phyloP scores from a whole-genome alignment of 2,797 vertebrate genomes.

The Crax fasciolata region DNA sequence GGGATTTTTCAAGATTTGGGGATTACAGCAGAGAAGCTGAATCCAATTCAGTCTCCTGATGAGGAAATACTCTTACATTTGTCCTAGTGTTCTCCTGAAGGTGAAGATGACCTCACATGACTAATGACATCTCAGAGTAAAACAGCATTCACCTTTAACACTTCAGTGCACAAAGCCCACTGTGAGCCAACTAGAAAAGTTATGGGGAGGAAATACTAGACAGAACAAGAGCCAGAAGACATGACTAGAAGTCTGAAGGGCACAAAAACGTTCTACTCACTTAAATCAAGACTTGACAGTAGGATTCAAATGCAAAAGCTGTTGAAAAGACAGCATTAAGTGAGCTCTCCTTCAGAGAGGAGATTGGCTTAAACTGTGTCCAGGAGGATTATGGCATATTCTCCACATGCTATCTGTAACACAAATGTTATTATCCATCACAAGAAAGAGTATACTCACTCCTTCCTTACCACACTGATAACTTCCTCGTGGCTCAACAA shows the following conservation, averaged over 20 bases:
- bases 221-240: neutral
- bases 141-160: neutral
- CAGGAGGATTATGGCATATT: neutral
- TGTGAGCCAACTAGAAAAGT: neutral
- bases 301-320: neutral
- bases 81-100: neutral
- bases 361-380: neutral
- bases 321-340: neutral
- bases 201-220: neutral
- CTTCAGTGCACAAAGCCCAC: neutral
- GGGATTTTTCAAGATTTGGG: neutral
- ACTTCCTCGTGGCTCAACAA: neutral
- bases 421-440: neutral
- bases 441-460: neutral
- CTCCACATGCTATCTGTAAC: neutral
- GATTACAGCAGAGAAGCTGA: neutral
- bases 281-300: neutral
- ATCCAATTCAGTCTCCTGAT: neutral
- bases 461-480: neutral
- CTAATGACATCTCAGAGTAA: neutral
- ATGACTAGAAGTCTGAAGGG: neutral
- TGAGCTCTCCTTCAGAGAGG: neutral
- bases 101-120: neutral
- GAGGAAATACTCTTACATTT: neutral
- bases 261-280: neutral